Evolutionary conservation across 1,140 invertebrate genomes (phyloP).

Genomic region (Pomacea maculata): DNA sequence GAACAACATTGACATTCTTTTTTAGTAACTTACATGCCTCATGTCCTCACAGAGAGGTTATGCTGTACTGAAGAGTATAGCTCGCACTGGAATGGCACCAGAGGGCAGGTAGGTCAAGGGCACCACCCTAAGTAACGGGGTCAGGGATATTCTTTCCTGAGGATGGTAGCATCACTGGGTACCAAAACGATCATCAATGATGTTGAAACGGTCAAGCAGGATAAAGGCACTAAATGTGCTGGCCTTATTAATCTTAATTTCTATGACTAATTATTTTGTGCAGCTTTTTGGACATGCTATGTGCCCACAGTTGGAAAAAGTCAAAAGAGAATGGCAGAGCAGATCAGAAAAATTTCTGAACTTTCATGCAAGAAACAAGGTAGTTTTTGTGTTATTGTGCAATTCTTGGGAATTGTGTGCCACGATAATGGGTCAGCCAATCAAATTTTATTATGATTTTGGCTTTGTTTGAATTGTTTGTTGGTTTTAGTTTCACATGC

Average conservation of each 20-base stretch:
- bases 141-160: not conserved
- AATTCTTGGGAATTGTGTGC: not conserved
- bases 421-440: not conserved
- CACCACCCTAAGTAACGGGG: too few relatives aligned
- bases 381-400: not conserved
- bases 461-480: too few relatives aligned
- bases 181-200: not conserved
- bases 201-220: not conserved
- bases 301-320: not conserved
- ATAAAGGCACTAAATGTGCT: not conserved
- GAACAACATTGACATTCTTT: too few relatives aligned
- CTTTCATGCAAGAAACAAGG: conserved; percentile 5
- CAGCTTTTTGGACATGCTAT: conserved; percentile 10
- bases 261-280: not conserved
- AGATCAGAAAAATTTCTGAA: not conserved
- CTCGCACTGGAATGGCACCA: not conserved
- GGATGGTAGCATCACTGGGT: not conserved
- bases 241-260: not conserved
- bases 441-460: not conserved
- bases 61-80: not conserved
- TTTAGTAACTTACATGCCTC: too few relatives aligned
- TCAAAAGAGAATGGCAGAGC: not conserved
- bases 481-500: too few relatives aligned
- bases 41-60: too few relatives aligned
- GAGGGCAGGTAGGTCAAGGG: too few relatives aligned